Conservation (phyloP, 2,888 invertebrate genomes). For the Microplitis manilae region DNA sequence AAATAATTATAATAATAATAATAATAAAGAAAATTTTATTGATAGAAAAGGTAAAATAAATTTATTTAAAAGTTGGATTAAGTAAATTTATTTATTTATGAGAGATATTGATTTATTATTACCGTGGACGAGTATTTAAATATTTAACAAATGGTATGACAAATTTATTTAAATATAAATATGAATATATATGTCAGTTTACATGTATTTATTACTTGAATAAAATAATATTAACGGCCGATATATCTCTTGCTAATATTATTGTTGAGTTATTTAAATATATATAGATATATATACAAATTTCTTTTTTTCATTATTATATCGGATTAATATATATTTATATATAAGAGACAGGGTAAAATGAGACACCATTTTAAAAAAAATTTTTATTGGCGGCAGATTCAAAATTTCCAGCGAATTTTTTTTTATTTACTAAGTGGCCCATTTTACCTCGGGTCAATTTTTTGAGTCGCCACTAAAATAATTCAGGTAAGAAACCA, state of each 20-base stretch:
- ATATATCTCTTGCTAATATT: constrained; percentile 7
- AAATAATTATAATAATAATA: background rate
- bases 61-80: no score
- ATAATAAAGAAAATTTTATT: no score
- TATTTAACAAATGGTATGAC: background rate
- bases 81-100: no score
- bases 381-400: no score
- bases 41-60: no score
- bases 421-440: no score
- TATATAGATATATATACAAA: background rate
- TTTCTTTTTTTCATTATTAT: background rate
- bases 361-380: no score
- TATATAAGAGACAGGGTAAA: background rate
- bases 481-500: no score
- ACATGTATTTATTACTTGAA: constrained; percentile 10
- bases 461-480: no score
- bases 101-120: background rate
- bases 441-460: no score
- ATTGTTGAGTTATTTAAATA: background rate
- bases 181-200: constrained; percentile 19
- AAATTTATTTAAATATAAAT: background rate
- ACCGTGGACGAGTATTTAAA: background rate
- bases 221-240: constrained; percentile 27
- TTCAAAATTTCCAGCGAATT: no score
- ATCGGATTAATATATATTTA: background rate